These are phyloP conservation scores for Steatocranus sp. DNA, from an alignment of 2,797 vertebrate genomes.

Conservation along the genomic window DNA sequence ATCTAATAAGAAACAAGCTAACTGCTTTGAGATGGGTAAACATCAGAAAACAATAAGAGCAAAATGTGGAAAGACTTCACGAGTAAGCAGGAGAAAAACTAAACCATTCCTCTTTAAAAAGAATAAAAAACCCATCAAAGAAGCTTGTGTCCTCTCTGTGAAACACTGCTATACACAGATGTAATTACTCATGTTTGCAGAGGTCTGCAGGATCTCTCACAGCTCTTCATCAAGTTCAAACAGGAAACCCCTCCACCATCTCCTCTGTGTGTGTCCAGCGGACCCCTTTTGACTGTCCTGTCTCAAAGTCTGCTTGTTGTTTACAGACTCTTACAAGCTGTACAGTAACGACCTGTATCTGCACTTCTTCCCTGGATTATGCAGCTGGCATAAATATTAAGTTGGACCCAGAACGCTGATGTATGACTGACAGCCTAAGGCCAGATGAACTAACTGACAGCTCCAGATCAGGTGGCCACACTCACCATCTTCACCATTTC, in stretches of 20 bases:
- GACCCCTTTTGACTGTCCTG: background rate
- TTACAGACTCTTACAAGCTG: background rate
- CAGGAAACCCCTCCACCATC: background rate
- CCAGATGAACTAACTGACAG: background rate
- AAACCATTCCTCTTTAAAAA: background rate
- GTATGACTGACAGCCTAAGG: background rate
- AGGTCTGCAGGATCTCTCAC: background rate
- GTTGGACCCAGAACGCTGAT: background rate
- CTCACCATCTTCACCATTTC: background rate
- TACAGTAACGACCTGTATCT: background rate
- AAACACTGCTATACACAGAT: background rate
- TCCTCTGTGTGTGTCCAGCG: background rate
- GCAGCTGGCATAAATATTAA: background rate
- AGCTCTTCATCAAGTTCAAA: background rate
- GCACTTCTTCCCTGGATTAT: background rate
- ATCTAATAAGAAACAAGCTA: background rate
- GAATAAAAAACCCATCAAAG: fast-evolving
- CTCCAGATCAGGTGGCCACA: background rate
- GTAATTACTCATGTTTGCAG: background rate
- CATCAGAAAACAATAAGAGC: background rate
- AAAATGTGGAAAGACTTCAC: background rate
- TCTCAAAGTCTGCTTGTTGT: background rate
- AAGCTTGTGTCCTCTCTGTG: background rate
- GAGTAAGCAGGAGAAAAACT: background rate
- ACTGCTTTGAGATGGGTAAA: background rate